These are phyloP conservation scores for Odontomyia ornata DNA, from an alignment of 2,888 invertebrate species.

Conservation along the genomic window DNA sequence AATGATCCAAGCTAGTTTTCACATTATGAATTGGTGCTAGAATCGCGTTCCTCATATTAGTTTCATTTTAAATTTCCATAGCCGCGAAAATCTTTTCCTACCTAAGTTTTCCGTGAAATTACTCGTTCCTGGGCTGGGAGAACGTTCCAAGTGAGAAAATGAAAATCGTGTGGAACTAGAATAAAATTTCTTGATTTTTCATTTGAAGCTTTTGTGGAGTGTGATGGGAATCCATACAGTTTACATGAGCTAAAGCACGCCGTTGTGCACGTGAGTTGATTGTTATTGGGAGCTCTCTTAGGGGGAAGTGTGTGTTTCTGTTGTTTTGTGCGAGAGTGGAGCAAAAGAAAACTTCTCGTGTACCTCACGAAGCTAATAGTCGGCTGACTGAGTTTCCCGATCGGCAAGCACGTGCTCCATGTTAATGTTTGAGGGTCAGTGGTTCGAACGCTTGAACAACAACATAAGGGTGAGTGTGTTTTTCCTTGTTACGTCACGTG, in stretches of 20 bases:
- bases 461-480: constrained; percentile 27
- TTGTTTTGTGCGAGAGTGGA: background rate
- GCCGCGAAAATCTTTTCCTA: background rate
- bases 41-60: too few relatives aligned
- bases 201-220: background rate
- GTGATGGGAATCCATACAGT: background rate
- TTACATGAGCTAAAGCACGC: background rate
- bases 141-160: background rate
- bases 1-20: background rate
- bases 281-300: background rate
- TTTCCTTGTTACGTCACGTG: constrained; percentile 27
- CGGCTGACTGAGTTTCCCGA: background rate
- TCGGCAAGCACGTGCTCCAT: background rate
- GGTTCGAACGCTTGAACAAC: background rate
- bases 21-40: too few relatives aligned
- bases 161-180: constrained; percentile 8
- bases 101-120: background rate
- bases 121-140: background rate
- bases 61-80: too few relatives aligned
- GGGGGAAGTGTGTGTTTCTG: too few relatives aligned
- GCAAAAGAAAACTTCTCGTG: background rate
- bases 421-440: background rate
- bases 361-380: background rate
- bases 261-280: background rate
- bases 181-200: constrained; percentile 4